Evolutionary conservation across 2,888 invertebrate species (phyloP).

Genomic region (Timema podura): DNA sequence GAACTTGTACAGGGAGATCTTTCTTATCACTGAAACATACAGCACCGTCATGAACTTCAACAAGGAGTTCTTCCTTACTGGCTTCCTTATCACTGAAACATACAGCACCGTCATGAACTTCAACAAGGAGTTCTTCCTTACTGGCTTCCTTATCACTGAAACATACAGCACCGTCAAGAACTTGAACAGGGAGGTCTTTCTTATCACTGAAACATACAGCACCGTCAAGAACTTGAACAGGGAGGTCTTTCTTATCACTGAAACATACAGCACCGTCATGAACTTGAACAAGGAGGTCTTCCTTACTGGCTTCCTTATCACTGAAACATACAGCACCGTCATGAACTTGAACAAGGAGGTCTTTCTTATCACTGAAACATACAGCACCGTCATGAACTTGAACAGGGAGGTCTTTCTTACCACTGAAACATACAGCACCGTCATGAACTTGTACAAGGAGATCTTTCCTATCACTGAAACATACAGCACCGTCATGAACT

Average conservation of each 20-base stretch:
- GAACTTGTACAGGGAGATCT: slow-evolving; percentile 85
- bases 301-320: no score
- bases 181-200: slow-evolving; percentile 81
- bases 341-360: slow-evolving; percentile 89
- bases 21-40: slow-evolving; percentile 66
- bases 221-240: slow-evolving; percentile 64
- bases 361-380: slow-evolving; percentile 68
- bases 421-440: neutral
- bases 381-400: slow-evolving; percentile 52
- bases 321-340: slow-evolving; percentile 77
- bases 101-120: slow-evolving; percentile 68
- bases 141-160: slow-evolving; percentile 78
- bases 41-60: slow-evolving; percentile 59
- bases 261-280: slow-evolving; percentile 51
- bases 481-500: neutral
- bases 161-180: slow-evolving; percentile 87
- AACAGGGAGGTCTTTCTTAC: slow-evolving; percentile 77
- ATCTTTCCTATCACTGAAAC: slow-evolving; percentile 77
- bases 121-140: slow-evolving; percentile 79
- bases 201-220: slow-evolving; percentile 60
- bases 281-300: slow-evolving; percentile 87
- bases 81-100: slow-evolving; percentile 54
- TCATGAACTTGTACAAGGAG: slow-evolving; percentile 87
- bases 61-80: no score
- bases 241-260: slow-evolving; percentile 64